A percentile compares a stretch with the other conserved stretches of the same genome.
Evolutionary conservation across 2,797 vertebrate species (phyloP).

Genomic region (Sebastes minor): DNA sequence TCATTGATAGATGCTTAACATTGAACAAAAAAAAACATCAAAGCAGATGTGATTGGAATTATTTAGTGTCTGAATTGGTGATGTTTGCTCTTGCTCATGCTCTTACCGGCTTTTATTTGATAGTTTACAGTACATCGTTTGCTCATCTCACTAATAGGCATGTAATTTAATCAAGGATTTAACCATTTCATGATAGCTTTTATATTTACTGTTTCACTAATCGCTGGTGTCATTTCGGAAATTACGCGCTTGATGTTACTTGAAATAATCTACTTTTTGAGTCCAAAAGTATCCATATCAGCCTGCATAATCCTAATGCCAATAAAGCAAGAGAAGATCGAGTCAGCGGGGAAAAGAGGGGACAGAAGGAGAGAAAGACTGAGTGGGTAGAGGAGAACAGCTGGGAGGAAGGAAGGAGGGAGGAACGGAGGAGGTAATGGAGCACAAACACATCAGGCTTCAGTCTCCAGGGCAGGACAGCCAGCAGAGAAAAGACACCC

Average conservation of each 20-base stretch:
- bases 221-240: background rate
- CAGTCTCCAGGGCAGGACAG: slow-evolving; percentile 34
- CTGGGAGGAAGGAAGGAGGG: slow-evolving; percentile 39
- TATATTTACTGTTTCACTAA: background rate
- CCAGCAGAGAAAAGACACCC: slow-evolving; percentile 25
- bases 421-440: slow-evolving; percentile 53
- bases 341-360: background rate
- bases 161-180: background rate
- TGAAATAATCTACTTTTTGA: background rate
- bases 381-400: slow-evolving; percentile 44
- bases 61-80: background rate
- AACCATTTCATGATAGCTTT: background rate
- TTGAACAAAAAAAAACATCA: background rate
- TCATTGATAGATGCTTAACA: too few relatives aligned
- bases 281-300: slow-evolving; percentile 5
- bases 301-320: background rate
- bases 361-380: background rate
- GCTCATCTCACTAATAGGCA: background rate
- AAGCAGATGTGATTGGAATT: background rate
- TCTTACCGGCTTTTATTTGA: background rate
- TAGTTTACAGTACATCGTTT: background rate
- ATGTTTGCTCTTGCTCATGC: background rate
- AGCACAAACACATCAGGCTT: slow-evolving; percentile 60
- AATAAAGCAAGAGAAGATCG: background rate
- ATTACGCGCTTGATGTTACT: background rate